Conservation (phyloP, 2,113 vertebrate genomes). For the Fulmarus glacialis region DNA sequence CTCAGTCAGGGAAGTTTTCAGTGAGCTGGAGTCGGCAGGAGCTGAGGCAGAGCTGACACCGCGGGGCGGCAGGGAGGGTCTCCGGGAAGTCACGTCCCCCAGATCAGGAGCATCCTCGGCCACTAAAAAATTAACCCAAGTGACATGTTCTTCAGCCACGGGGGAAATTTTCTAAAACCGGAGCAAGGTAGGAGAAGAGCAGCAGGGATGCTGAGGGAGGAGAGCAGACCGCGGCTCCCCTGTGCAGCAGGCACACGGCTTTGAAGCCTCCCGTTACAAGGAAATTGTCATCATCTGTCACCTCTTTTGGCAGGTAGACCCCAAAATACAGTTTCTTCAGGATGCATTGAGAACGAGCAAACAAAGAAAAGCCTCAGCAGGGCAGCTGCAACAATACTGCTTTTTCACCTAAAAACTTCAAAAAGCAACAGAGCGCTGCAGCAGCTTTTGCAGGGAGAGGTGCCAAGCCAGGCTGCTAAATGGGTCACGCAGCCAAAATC, state of each 20-base stretch:
- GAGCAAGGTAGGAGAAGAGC: not conserved
- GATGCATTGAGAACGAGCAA: not conserved
- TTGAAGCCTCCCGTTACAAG: not conserved
- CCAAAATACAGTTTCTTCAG: not conserved
- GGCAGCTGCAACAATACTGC: not conserved
- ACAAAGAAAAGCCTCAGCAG: not conserved
- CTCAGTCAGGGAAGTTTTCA: not conserved
- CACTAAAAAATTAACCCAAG: not conserved
- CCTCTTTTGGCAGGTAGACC: not conserved
- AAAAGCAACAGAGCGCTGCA: not conserved
- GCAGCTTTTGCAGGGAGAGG: not conserved
- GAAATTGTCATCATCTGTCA: not conserved
- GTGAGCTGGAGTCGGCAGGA: not conserved
- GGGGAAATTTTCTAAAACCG: not conserved
- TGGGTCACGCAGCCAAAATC: not conserved
- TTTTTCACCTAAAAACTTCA: not conserved
- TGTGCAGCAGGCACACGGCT: not conserved
- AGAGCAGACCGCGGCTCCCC: not conserved
- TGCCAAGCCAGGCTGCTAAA: constrained; percentile 14
- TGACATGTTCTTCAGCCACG: not conserved
- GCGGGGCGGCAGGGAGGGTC: not conserved
- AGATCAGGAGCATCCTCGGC: not conserved
- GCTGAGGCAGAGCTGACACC: not conserved
- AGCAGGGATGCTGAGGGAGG: not conserved
- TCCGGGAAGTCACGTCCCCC: not conserved